These are phyloP conservation scores for Phyllopteryx taeniolatus DNA, from an alignment of 2,113 vertebrate genomes.

Conservation along the genomic window DNA sequence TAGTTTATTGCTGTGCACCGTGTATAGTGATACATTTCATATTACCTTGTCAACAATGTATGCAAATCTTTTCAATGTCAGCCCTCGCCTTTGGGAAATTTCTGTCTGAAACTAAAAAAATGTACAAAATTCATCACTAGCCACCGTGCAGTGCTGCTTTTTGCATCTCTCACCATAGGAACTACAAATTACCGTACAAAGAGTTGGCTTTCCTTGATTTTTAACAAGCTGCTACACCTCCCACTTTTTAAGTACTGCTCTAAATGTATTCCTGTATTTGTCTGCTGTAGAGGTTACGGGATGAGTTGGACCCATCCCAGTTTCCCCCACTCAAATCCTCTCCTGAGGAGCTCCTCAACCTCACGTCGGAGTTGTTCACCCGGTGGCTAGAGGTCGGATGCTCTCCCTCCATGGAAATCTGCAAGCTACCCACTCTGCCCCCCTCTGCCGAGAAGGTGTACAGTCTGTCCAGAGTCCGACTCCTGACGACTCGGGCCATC, in stretches of 20 bases:
- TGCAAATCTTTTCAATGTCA: too few relatives aligned
- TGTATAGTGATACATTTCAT: too few relatives aligned
- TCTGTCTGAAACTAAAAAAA: too few relatives aligned
- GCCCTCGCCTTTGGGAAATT: too few relatives aligned
- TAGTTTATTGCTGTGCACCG: too few relatives aligned
- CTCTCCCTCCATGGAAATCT: constrained; percentile 30
- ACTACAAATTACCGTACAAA: too few relatives aligned
- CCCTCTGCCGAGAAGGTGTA: constrained; percentile 44
- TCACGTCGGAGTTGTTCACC: constrained; percentile 64
- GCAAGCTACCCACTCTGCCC: constrained; percentile 56
- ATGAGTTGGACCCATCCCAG: constrained; percentile 50
- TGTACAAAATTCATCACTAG: too few relatives aligned
- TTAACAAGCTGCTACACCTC: too few relatives aligned
- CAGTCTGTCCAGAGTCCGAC: constrained; percentile 39
- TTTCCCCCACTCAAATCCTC: constrained; percentile 53
- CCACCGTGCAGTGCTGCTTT: too few relatives aligned
- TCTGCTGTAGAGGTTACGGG: constrained; percentile 62
- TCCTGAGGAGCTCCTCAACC: constrained; percentile 68
- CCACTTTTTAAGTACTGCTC: not conserved
- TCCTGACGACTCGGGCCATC: constrained; percentile 47
- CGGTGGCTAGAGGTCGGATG: constrained; percentile 62
- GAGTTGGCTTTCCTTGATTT: too few relatives aligned
- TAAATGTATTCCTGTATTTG: not conserved
- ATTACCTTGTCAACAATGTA: too few relatives aligned
- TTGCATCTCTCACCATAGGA: too few relatives aligned